phyloP scores from a whole-genome alignment of 2,797 vertebrate genomes.

The Gadopsis marmoratus region DNA sequence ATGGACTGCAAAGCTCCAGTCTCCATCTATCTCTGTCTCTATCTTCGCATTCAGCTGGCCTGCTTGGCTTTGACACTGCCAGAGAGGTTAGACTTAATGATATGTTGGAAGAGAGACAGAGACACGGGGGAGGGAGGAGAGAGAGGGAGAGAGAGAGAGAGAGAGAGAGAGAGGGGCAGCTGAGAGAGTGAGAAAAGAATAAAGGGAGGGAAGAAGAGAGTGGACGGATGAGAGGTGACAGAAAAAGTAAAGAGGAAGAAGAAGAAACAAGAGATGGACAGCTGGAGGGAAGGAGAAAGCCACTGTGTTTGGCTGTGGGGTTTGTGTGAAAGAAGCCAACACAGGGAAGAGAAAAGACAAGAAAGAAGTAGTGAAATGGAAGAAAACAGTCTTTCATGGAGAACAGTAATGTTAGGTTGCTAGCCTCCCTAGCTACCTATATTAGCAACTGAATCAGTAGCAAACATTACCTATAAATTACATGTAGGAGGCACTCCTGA shows the following conservation, averaged over 20 bases:
- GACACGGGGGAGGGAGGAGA: constrained; percentile 54
- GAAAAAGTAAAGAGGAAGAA: constrained; percentile 61
- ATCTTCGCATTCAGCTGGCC: constrained; percentile 75
- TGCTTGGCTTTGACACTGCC: constrained; percentile 78
- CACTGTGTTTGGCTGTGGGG: constrained; percentile 39
- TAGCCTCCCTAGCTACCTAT: constrained; percentile 12
- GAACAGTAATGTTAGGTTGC: constrained; percentile 37
- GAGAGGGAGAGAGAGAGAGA: constrained; percentile 27
- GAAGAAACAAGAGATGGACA: constrained; percentile 44
- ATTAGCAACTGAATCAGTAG: constrained; percentile 24
- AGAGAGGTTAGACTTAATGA: constrained; percentile 84
- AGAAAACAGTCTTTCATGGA: constrained; percentile 42
- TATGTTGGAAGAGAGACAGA: constrained; percentile 76
- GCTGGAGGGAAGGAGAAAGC: constrained; percentile 52
- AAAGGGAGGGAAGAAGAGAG: constrained; percentile 42
- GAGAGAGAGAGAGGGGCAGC: constrained; percentile 28
- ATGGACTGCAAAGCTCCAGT: constrained; percentile 71
- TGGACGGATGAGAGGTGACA: constrained; percentile 56
- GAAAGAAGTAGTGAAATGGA: constrained; percentile 30
- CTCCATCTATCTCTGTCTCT: constrained; percentile 77
- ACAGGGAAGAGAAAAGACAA: constrained; percentile 23
- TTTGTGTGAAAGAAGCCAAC: constrained; percentile 47
- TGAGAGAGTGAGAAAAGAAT: constrained; percentile 32
- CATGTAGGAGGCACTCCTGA: not conserved
- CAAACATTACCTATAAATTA: not conserved